A percentile compares a stretch with the other conserved stretches of the same genome.
These are phyloP conservation scores for Drosophila asahinai DNA, from an alignment of 1,140 invertebrate genomes.

Conservation along the genomic window DNA sequence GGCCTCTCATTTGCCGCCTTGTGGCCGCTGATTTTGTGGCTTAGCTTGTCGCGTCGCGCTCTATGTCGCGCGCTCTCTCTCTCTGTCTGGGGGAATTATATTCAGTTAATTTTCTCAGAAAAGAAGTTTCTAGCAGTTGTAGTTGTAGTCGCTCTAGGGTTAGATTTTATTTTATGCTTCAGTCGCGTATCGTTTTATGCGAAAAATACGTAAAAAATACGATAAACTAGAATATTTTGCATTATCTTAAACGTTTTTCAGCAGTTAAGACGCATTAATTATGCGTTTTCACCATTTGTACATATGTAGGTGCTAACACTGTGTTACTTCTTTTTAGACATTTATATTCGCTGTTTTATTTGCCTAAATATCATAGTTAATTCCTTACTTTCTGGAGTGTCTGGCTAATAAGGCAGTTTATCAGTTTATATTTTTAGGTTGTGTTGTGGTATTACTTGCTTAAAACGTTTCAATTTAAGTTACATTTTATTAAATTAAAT, in stretches of 20 bases:
- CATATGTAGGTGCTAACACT: background rate
- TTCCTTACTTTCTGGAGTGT: background rate
- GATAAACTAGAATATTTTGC: background rate
- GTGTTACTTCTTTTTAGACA: background rate
- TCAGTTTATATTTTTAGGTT: background rate
- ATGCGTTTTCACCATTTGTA: conserved; percentile 1
- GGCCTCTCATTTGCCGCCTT: conserved; percentile 44
- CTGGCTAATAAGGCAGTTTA: background rate
- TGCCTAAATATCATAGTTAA: background rate
- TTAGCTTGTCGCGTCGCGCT: conserved; percentile 14
- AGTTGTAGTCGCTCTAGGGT: conserved; percentile 20
- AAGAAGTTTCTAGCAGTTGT: conserved; percentile 57
- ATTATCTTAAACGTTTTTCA: background rate
- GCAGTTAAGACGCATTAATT: conserved; percentile 4
- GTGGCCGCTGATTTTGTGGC: conserved; percentile 29
- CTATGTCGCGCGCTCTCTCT: conserved; percentile 4
- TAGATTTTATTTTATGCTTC: conserved; percentile 23
- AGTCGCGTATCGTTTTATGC: conserved; percentile 1
- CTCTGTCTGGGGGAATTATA: conserved; percentile 11
- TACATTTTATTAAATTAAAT: too few relatives aligned
- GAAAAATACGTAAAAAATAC: conserved; percentile 9
- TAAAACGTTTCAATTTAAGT: too few relatives aligned
- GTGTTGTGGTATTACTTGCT: background rate
- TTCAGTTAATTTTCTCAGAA: conserved; percentile 44
- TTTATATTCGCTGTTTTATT: background rate